Evolutionary conservation across 2,888 invertebrate genomes (phyloP), one percentile per base, ranked within the genome.

Genomic region (Nymphalis polychloros): DNA sequence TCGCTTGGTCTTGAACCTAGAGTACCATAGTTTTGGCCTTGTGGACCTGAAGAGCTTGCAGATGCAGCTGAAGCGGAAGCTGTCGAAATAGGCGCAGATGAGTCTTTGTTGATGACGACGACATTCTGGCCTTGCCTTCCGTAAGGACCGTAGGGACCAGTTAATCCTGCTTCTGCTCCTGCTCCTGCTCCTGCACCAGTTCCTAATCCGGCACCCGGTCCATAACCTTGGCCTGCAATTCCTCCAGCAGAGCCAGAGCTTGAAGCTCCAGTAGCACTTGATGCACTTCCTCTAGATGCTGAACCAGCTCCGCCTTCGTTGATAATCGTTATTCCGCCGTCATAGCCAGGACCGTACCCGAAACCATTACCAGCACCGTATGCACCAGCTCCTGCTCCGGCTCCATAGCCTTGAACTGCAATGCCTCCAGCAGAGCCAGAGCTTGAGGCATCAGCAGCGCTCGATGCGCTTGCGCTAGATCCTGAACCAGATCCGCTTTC

Each of bases 361-460:
- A 2, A 27, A 27, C 27, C 27, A 23, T 23, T 23, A 23, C 72
- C 72, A 17, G 73, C 48, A 13, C 67, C 60, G 8, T 65, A 23
- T 17, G 16, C 55, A 17, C 23, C 23, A 23, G 23, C 23, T 23
- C 23, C 23, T 23, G 23, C 23, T 23, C 23, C 23, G 5, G 27
- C 27, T 3, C 27, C 27, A 4, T 27, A 27, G 5, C 41, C 13
- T 41, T 8, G 41, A 4, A 1, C 23, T 23, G 23, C 66, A n/a
- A 74, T 52, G 1, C 27, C 27, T 27, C 27, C 27, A 27, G 23
- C 23, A 23, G 23, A 23, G 23, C 23, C 23, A 23, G 23, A 23
- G 2, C 5, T 27, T 27, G 27, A 27, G 0, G 27, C 27, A 27
- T 0, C 5, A 27, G 71, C 46, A 27, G 27, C 27, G 5, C 27